These are phyloP conservation scores for Gadus chalcogrammus DNA, from an alignment of 2,113 vertebrate genomes.

Conservation along the genomic window DNA sequence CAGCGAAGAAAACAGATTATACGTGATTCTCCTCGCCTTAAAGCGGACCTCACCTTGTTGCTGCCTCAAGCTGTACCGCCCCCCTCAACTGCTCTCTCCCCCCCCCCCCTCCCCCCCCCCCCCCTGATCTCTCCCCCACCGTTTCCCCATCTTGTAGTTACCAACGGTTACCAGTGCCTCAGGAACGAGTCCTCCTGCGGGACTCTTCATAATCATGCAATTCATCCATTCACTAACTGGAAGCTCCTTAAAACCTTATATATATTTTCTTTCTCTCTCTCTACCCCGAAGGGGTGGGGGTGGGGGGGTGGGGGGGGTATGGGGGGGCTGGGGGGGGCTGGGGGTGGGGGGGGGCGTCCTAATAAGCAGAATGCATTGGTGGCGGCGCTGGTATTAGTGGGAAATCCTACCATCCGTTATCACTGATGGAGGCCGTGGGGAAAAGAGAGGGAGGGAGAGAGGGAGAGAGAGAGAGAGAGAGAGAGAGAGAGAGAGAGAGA, in stretches of 20 bases:
- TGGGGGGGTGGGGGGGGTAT: slow-evolving; percentile 24
- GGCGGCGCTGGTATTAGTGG: slow-evolving; percentile 31
- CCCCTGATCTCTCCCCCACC: not conserved
- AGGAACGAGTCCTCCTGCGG: slow-evolving; percentile 37
- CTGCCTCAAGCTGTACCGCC: too few relatives aligned
- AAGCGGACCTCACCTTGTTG: too few relatives aligned
- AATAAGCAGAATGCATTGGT: slow-evolving; percentile 51
- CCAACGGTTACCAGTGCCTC: slow-evolving; percentile 17
- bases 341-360: too few relatives aligned
- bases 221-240: slow-evolving; percentile 46
- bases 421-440: slow-evolving; percentile 32
- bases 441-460: slow-evolving; percentile 17
- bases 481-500: slow-evolving; percentile 16
- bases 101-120: not conserved
- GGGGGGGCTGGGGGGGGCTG: too few relatives aligned
- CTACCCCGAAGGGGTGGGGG: slow-evolving; percentile 36
- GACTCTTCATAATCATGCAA: slow-evolving; percentile 55
- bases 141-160: slow-evolving; percentile 1
- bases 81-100: not conserved
- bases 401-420: slow-evolving; percentile 44
- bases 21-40: too few relatives aligned
- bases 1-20: too few relatives aligned
- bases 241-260: slow-evolving; percentile 53
- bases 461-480: too few relatives aligned
- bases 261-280: slow-evolving; percentile 44